These are phyloP conservation scores for Hypothenemus hampei DNA, from an alignment of 1,140 invertebrate genomes.

Conservation along the genomic window DNA sequence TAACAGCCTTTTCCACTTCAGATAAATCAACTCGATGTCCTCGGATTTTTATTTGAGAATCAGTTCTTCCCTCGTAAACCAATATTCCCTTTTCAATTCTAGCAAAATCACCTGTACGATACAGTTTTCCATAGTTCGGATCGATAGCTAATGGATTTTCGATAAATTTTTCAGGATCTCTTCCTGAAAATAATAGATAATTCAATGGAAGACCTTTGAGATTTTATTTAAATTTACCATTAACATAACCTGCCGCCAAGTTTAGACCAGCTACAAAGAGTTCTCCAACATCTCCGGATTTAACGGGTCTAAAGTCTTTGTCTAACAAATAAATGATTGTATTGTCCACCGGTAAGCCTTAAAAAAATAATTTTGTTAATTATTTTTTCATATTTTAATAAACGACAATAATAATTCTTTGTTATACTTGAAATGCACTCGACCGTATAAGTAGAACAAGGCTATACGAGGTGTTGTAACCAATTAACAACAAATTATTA, in stretches of 20 bases:
- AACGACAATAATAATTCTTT: no score
- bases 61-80: conserved; percentile 75
- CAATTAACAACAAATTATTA: no score
- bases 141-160: conserved; percentile 65
- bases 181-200: conserved; percentile 23
- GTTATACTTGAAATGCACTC: no score
- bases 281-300: conserved; percentile 69
- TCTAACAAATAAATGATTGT: conserved; percentile 74
- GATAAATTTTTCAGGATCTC: conserved; percentile 66
- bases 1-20: conserved; percentile 71
- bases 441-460: no score
- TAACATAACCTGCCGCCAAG: conserved; percentile 73
- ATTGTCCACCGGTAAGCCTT: conserved; percentile 69
- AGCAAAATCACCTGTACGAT: conserved; percentile 80
- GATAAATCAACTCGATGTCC: conserved; percentile 79
- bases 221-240: conserved; percentile 42
- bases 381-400: conserved; percentile 8
- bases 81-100: conserved; percentile 64
- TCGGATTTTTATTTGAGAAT: conserved; percentile 82
- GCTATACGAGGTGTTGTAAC: no score
- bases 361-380: neutral
- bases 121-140: conserved; percentile 53
- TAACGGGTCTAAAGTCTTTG: conserved; percentile 60
- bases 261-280: conserved; percentile 73
- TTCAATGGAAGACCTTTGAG: neutral